A percentile compares a stretch with the other conserved stretches of the same genome.
Conservation (phyloP, 2,797 vertebrate genomes). For the Gastrophryne carolinensis region DNA sequence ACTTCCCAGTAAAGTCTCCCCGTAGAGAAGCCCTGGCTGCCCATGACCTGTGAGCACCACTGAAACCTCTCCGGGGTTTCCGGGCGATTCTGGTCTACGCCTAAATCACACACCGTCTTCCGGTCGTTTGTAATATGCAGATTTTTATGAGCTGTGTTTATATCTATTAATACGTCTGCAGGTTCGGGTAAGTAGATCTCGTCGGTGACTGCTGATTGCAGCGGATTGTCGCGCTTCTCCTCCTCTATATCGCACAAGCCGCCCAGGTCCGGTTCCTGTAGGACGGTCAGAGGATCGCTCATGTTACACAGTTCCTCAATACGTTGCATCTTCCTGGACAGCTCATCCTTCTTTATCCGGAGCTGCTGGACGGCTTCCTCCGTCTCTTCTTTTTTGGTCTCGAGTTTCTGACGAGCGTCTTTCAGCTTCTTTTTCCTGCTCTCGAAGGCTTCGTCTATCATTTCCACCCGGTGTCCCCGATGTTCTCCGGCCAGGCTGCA, state of each 20-base stretch:
- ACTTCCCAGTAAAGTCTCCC: constrained; percentile 17
- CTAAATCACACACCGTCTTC: too few relatives aligned
- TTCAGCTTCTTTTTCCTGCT: background rate
- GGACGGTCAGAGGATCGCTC: background rate
- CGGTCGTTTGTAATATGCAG: background rate
- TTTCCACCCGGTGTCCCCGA: background rate
- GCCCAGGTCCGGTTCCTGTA: background rate
- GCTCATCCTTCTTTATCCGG: background rate
- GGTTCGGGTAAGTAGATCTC: background rate
- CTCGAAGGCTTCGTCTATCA: background rate
- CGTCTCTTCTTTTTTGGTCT: background rate
- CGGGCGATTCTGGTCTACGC: background rate
- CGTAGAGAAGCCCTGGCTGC: background rate
- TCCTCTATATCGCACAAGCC: background rate
- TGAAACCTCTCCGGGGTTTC: background rate
- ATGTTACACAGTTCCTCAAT: background rate
- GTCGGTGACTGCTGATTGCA: background rate
- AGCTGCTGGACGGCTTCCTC: background rate
- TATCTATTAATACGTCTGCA: background rate
- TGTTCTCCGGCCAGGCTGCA: background rate
- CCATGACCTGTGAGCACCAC: background rate
- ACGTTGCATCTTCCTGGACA: background rate
- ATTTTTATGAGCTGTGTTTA: background rate
- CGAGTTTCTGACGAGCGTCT: background rate
- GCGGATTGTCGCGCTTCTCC: background rate